Percentiles rank a stretch among this genome's conserved stretches.
Evolutionary conservation across 2,797 vertebrate species (phyloP).

Genomic region (Sebastes oblongus): DNA sequence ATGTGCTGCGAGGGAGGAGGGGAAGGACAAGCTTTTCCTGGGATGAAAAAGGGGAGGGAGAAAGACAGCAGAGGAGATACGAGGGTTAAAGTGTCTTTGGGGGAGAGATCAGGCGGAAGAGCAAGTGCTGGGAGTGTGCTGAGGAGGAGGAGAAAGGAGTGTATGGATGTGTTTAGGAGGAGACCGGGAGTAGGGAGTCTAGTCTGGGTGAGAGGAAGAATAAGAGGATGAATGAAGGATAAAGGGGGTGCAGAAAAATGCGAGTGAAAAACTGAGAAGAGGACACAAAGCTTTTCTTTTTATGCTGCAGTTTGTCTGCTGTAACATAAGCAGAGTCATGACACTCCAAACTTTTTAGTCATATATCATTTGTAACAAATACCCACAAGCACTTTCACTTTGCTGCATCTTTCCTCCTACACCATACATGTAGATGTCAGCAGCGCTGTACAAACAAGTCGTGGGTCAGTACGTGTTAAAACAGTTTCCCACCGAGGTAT

Average conservation of each 20-base stretch:
- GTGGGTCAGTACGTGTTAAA: background rate
- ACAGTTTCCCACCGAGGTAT: background rate
- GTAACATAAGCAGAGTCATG: background rate
- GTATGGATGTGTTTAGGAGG: conserved; percentile 1
- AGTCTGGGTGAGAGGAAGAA: background rate
- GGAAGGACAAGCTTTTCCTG: conserved; percentile 14
- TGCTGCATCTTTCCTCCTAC: background rate
- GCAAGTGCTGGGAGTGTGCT: background rate
- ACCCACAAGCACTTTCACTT: background rate
- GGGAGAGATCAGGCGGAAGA: conserved; percentile 17
- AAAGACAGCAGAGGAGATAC: conserved; percentile 21
- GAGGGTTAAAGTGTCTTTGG: conserved; percentile 30
- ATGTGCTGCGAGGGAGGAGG: conserved; percentile 21
- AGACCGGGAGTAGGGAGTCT: background rate
- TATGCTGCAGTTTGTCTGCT: background rate
- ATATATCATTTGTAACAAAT: background rate
- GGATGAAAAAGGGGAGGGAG: conserved; percentile 10
- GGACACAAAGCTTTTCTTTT: background rate
- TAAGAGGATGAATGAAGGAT: background rate
- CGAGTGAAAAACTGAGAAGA: background rate
- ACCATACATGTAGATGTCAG: background rate
- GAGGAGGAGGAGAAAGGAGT: background rate
- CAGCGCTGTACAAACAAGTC: background rate
- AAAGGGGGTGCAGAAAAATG: background rate
- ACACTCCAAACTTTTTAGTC: background rate